Base-by-base conservation (phyloP, 2,888 invertebrate genomes). In the Pammene fasciana region DNA sequence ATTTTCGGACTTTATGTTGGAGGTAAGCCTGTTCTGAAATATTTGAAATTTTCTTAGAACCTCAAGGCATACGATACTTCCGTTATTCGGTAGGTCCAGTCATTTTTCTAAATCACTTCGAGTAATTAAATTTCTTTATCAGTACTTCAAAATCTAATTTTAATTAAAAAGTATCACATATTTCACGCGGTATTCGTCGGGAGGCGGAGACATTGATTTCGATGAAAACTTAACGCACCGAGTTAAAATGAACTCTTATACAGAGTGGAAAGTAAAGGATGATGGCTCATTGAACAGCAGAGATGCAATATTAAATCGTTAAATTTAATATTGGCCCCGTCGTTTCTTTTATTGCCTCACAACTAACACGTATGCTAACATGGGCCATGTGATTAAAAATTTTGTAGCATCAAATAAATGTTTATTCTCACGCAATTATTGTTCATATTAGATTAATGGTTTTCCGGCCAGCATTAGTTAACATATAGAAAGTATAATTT, bases 151-250 rank as follows among this genome's bases (percentile, higher is more conserved):
- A 85, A 92, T 92, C 92, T 86, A 87, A 86, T 90, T 92, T 92
- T 91, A 92, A 92, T 92, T 91, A 91, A 92, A 90, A 90, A 86
- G 85, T 87, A 89, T 90, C 91, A 91, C 88, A 92, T 92, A 91
- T 89, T 88, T 92, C 89, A 91, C 86, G 86, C 82, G 79, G 82
- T 86, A 88, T 91, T 92, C 89, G 90, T 86, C 80, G 83, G 91
- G 87, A 88, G 92, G 92, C 90, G 92, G 84, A 82, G 83, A 18
- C 89, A 83, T 82, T 78, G 81, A 77, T 83, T 82, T 82, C 81
- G 80, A 76, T 78, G 82, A 82, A 79, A 82, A 78, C 76, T 76
- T 72, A 79, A 76, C 74, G 73, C 78, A 75, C 91, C 82, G 87
- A 78, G 74, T 75, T 80, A 82, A 72, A 62, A 71, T 79, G 90